Conservation (phyloP, 2,888 invertebrate genomes). For the Eurois occulta region DNA sequence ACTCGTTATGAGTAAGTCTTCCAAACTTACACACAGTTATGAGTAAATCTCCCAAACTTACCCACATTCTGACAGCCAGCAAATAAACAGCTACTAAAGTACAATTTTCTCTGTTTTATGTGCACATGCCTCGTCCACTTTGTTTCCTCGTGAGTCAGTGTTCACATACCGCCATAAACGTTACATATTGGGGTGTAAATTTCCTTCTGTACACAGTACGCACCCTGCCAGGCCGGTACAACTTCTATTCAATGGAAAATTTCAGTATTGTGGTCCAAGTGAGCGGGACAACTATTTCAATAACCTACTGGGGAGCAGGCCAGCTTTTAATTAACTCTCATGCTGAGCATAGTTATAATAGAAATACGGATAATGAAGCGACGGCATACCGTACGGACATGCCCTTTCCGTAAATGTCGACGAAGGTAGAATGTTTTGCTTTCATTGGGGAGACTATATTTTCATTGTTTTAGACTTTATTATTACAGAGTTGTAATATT, state of each 20-base stretch:
- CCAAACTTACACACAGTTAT: constrained; percentile 21
- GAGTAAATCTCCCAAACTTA: constrained; percentile 38
- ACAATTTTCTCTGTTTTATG: constrained; percentile 50
- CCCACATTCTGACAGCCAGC: constrained; percentile 39
- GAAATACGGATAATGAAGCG: constrained; percentile 58
- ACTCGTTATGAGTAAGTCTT: constrained; percentile 24
- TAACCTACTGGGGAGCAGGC: constrained; percentile 51
- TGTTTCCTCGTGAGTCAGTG: constrained; percentile 39
- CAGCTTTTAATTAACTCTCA: constrained; percentile 68
- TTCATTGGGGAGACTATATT: constrained; percentile 35
- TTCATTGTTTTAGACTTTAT: constrained; percentile 51
- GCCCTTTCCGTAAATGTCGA: constrained; percentile 43
- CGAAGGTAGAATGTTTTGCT: constrained; percentile 52
- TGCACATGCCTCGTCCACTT: constrained; percentile 44
- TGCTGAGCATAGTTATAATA: constrained; percentile 50
- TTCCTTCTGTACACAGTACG: constrained; percentile 29
- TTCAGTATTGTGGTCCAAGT: constrained; percentile 54
- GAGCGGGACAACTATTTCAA: constrained; percentile 67
- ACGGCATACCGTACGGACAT: constrained; percentile 46
- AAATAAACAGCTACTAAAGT: constrained; percentile 54
- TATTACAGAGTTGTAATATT: constrained; percentile 15
- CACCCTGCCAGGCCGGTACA: constrained; percentile 34
- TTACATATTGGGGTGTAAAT: constrained; percentile 48
- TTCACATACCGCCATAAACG: constrained; percentile 42
- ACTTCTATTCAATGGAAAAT: constrained; percentile 46